Evolutionary conservation across 2,888 invertebrate genomes (phyloP), one percentile per base, ranked within the genome.

Genomic region (Mallateleia sp.): DNA sequence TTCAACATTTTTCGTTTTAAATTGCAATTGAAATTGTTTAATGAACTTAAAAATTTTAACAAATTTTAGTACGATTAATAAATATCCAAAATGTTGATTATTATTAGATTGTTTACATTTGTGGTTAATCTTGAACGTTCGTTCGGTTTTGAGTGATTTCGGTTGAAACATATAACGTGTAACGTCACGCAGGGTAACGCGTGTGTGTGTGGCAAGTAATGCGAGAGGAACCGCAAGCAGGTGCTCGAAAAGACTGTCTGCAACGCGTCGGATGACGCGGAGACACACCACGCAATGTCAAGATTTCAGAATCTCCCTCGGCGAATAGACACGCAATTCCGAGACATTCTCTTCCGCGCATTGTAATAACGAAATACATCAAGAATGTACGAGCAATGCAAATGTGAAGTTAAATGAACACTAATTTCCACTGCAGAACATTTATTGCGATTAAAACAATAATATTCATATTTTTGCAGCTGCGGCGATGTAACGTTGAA

Each of bases 171-270:
- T 60, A 58, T 69, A 69, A 69, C 25, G 25, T 64, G 15, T 28
- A 42, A 52, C 38, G 54, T 71, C 22, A 67, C 52, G 34, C 42
- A 38, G 28, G 0, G 9, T 15, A 32, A 32, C 62, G 64, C 22
- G 38, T 71, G 71, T 71, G 64, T 80, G 71, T 80, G 64, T n/a
- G 50, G 3, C 60, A 60, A 69, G 64, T 20, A 42, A 52, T 56
- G 64, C 45, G 47, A 18, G 64, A 62, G 42, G 71, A 79, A 54
- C 79, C 42, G 25, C 56, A 24, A 47, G 32, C 72, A 66, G 66
- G 66, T 74, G 72, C 81, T 64, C 56, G 38, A 66, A 81, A 72
- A 64, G 72, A 72, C 80, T 47, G 72, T 71, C 71, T 62, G 54
- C 32, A 47, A 81, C 64, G 52, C 56, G 72, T 72, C 69, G 64